Evolutionary conservation across 2,888 invertebrate genomes (phyloP).

Genomic region (Agrochola litura): DNA sequence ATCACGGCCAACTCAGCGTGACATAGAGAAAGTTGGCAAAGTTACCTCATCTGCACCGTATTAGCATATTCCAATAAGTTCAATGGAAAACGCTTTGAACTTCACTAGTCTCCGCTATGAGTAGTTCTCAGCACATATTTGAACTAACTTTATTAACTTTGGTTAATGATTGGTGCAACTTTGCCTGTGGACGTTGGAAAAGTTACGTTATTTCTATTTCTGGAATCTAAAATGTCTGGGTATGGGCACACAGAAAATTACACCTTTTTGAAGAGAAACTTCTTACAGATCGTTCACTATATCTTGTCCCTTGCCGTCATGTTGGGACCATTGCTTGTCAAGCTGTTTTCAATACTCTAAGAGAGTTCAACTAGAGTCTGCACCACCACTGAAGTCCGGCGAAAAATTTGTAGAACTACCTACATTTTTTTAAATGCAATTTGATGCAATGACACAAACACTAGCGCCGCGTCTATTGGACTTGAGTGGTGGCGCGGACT

Average conservation of each 20-base stretch:
- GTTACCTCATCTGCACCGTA: conserved; percentile 57
- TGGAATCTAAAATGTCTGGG: not conserved
- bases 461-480: too few relatives aligned
- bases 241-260: not conserved
- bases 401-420: too few relatives aligned
- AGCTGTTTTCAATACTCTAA: too few relatives aligned
- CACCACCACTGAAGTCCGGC: too few relatives aligned
- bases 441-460: too few relatives aligned
- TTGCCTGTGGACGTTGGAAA: not conserved
- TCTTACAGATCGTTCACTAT: not conserved
- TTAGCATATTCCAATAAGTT: conserved; percentile 68
- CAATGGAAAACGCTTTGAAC: conserved; percentile 46
- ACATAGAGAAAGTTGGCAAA: conserved; percentile 57
- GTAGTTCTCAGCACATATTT: conserved; percentile 55
- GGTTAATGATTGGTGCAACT: conserved; percentile 23
- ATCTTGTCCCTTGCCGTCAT: too few relatives aligned
- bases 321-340: too few relatives aligned
- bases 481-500: too few relatives aligned
- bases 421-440: too few relatives aligned
- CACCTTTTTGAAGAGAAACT: not conserved
- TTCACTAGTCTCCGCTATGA: conserved; percentile 20
- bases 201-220: not conserved
- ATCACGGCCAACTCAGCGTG: conserved; percentile 37
- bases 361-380: too few relatives aligned
- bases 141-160: conserved; percentile 34